phyloP scores from a whole-genome alignment of 2,888 invertebrate genomes.

The Polylopha cassiicola region DNA sequence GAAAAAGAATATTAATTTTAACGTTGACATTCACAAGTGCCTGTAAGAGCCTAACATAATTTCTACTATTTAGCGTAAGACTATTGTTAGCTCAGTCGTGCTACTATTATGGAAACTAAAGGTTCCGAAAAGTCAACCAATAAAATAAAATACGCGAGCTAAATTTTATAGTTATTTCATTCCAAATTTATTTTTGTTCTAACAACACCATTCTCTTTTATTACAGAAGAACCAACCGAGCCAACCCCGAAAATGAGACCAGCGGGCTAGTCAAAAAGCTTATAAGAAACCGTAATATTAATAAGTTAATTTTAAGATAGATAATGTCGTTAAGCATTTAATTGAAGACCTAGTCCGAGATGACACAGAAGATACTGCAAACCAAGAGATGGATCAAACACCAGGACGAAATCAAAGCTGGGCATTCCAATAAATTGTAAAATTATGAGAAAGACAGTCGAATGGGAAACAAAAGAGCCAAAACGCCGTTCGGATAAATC shows the following conservation, averaged over 20 bases:
- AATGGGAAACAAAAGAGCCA: slow-evolving; percentile 34
- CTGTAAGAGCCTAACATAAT: no score
- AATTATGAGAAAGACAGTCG: slow-evolving; percentile 54
- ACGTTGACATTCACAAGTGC: no score
- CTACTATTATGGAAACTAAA: no score
- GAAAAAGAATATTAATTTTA: no score
- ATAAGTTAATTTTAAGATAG: slow-evolving; percentile 57
- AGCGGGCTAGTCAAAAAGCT: slow-evolving; percentile 47
- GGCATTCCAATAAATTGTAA: slow-evolving; percentile 64
- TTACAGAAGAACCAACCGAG: slow-evolving; percentile 55
- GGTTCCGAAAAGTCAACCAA: no score
- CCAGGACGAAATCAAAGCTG: slow-evolving; percentile 45
- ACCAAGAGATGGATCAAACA: slow-evolving; percentile 22
- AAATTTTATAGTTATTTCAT: no score
- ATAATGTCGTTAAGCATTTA: slow-evolving; percentile 63
- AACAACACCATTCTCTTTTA: slow-evolving; percentile 29
- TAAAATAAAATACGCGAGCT: no score
- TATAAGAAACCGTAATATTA: slow-evolving; percentile 71
- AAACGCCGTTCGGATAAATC: slow-evolving; percentile 30
- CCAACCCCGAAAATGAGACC: slow-evolving; percentile 52
- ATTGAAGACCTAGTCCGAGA: slow-evolving; percentile 38
- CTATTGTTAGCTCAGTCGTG: no score
- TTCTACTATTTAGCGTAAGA: no score
- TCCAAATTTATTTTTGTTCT: neutral
- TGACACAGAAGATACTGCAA: slow-evolving; percentile 28